Base-by-base conservation (phyloP, 2,888 invertebrate species). In the Tetragonisca angustula region DNA sequence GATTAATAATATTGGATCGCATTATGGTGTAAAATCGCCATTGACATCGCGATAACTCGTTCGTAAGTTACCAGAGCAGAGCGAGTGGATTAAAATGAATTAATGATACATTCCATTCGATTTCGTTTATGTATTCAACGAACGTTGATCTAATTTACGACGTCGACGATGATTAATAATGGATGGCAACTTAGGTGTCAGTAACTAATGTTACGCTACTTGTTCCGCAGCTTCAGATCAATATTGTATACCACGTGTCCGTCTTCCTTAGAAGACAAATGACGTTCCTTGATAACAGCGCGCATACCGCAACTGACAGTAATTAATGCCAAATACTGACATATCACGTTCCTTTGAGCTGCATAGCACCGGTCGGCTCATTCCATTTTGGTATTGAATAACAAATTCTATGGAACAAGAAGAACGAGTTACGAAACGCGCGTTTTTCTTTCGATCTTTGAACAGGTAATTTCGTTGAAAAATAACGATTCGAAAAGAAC, bases 121-220 rank as follows among this genome's bases (percentile, higher is more conserved):
- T 6, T 36, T n/a, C 21, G 21, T 36, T n/a, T 65, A 15, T 32
- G 1, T 5, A 43, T 36, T 36, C 43, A 36, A 65, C n/a, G 4
- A 5, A 65, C 17, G 6, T n/a, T 43, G 43, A 21, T 65, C 36
- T 65, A 5, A 36, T 69, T 54, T 13, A 24, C 13, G 21, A 9
- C 32, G 64, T n/a, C 21, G 49, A 36, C 21, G 64, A 43, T 54
- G 64, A 74, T 74, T 74, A 50, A 74, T 74, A 74, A 64, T 36
- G 32, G 62, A 19, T 52, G 32, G 24, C n/a, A 64, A 32, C 36
- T 74, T 74, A 68, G 80, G 74, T 77, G 79, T 78, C 77, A 83
- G 79, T 83, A 87, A 87, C 79, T 87, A 79, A 84, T 83, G 79
- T 81, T 77, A 76, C 76, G 68, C 54, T 67, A 79, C 72, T 75